Base-by-base conservation (phyloP, 2,888 invertebrate genomes). In the Drosophila paramelanica region DNA sequence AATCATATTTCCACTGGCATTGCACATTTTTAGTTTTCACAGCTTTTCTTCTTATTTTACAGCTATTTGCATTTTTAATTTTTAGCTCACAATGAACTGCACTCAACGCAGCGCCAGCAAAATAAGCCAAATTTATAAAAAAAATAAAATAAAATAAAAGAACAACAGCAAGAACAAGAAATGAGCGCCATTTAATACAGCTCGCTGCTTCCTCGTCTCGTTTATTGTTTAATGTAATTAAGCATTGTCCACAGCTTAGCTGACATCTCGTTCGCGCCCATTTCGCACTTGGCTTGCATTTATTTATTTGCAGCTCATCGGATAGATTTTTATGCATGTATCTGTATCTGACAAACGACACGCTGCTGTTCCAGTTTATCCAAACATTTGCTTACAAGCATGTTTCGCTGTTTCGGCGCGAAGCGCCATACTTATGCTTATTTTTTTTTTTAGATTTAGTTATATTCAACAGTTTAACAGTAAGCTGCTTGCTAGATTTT, bases 341-440 rank as follows among this genome's bases (percentile, higher is more conserved):
- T 47, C 55, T 79, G 58, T 73, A 60, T 61, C 64, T 59, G 31
- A 39, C 20, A 68, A 71, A 61, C 70, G 87, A 66, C 75, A 79
- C 67, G 69, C 7, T 64, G 68, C 27, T 66, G 89, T 69, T 88
- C 82, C 72, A 89, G 53, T 84, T 83, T 50, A 51, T 49, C 51
- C 79, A 88, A 81, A 84, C 89, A 83, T 85, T 89, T 85, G 83
- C 89, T 83, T 83, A 83, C 82, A 83, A 83, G 85, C 82, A 89
- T 83, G 83, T 83, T 89, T 89, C 58, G 89, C 66, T 87, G 88
- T 83, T 72, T 67, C 56, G 64, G 42, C 66, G 50, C 25, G 56
- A 49, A 82, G 88, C 82, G 82, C 88, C 85, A 84, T 73, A 66
- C 73, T 73, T 64, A 14, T 41, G 13, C 17, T 17, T 31, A 7